Base-by-base conservation (phyloP, 2,113 vertebrate genomes). In the Recurvirostra avosetta region DNA sequence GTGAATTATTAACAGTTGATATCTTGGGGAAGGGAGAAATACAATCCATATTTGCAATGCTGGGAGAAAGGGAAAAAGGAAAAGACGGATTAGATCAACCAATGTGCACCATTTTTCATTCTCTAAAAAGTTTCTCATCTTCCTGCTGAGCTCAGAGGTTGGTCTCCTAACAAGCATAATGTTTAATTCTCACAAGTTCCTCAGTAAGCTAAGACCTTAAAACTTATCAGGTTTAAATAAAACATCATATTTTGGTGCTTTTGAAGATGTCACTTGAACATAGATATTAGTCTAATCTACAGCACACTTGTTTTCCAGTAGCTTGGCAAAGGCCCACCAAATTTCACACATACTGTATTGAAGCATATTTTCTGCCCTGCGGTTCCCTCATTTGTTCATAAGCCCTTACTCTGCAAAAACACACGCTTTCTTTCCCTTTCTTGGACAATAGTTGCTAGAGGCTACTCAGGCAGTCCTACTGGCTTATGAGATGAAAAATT, bases 1-100 rank as follows among this genome's bases (percentile, higher is more conserved):
- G 94, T 98, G 96, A 97, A 98, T 98, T 98, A 98, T 98, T 98
- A 98, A 97, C 91, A 82, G 76, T 26, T 96, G 97, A 91, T 92
- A 96, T 96, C 88, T 94, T 76, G 25, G 66, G 73, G 30, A 84
- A 94, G 49, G 61, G 80, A 91, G 55, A 93, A 86, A 86, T 86
- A 23, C 15, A 94, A 26, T 90, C 36, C 32, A n/a, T 77, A 84
- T 86, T 63, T 61, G 16, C 50, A 81, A 32, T 45, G 12, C 70
- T 91, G 45, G 34, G 75, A 93, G 85, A 89, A 94, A 85, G 26
- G 5, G 43, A 40, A 76, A 87, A 58, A 73, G 52, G 34, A 62
- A 85, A 84, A 74, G 34, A 66, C 0, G 0, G 59, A 95, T 92
- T 92, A 87, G 27, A 85, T 53, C 38, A 59, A 86, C 36, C 18